Conservation (phyloP, 1,140 invertebrate species). For the Ericerus pela region DNA sequence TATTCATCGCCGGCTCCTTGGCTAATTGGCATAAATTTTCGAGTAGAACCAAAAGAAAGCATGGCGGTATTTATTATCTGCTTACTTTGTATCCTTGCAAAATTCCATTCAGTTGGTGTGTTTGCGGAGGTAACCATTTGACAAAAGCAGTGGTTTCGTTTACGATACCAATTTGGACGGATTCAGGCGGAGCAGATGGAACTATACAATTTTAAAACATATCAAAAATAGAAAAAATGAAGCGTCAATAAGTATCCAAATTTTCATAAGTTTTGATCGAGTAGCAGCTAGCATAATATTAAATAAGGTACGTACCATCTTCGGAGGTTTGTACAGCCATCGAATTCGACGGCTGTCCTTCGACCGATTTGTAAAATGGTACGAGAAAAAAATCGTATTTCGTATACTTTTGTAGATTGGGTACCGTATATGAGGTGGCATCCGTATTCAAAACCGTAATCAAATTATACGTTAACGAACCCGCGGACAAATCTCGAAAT, state of each 20-base stretch:
- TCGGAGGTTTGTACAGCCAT: conserved; percentile 50
- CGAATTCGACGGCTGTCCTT: conserved; percentile 66
- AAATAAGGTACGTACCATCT: conserved; percentile 42
- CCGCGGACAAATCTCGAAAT: conserved; percentile 59
- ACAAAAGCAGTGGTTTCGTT: conserved; percentile 63
- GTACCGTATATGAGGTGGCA: conserved; percentile 48
- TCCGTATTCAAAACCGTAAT: conserved; percentile 50
- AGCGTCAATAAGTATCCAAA: no score
- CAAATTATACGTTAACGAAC: conserved; percentile 48
- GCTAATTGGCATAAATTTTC: no score
- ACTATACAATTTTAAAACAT: conserved; percentile 35
- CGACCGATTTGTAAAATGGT: conserved; percentile 70
- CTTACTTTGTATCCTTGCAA: conserved; percentile 65
- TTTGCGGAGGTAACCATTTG: conserved; percentile 62
- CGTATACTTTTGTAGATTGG: conserved; percentile 62
- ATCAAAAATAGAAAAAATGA: no score
- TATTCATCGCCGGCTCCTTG: no score
- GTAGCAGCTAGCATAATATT: no score
- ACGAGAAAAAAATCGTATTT: conserved; percentile 78
- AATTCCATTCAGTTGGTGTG: conserved; percentile 62
- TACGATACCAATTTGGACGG: conserved; percentile 66
- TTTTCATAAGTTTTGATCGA: no score
- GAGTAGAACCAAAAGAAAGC: no score
- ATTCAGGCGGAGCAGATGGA: conserved; percentile 63
- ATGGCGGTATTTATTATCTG: no score